Evolutionary conservation across 2,888 invertebrate genomes (phyloP).

Genomic region (Lypha dubia): DNA sequence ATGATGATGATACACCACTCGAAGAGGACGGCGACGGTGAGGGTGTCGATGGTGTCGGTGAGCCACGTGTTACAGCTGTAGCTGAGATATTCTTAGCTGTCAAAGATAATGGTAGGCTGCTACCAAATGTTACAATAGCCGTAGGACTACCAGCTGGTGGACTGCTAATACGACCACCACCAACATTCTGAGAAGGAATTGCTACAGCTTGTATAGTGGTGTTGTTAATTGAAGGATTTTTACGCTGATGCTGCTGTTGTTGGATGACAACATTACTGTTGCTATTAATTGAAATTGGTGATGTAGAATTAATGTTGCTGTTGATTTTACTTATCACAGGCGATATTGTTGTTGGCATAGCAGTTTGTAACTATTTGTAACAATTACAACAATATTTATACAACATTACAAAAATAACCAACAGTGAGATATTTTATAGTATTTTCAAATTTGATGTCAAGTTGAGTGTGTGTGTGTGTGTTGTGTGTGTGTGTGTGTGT

Average conservation of each 20-base stretch:
- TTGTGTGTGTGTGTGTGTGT: background rate
- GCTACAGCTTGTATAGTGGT: constrained; percentile 66
- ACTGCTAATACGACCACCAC: constrained; percentile 59
- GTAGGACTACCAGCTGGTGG: constrained; percentile 68
- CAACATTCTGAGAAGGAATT: constrained; percentile 49
- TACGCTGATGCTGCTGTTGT: constrained; percentile 67
- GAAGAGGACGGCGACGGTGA: constrained; percentile 82
- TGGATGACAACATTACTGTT: constrained; percentile 69
- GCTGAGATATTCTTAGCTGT: constrained; percentile 78
- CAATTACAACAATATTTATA: constrained; percentile 66
- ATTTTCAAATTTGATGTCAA: constrained; percentile 15
- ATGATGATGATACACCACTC: constrained; percentile 82
- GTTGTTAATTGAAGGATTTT: constrained; percentile 61
- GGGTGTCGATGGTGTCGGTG: constrained; percentile 82
- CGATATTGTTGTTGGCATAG: constrained; percentile 81
- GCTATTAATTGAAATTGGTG: constrained; percentile 64
- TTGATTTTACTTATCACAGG: constrained; percentile 82
- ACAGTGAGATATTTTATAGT: constrained; percentile 3
- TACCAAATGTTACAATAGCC: constrained; percentile 65
- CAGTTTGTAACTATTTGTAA: constrained; percentile 78
- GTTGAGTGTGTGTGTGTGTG: background rate
- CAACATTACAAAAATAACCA: constrained; percentile 60
- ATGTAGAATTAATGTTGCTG: constrained; percentile 71
- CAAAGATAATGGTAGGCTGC: constrained; percentile 77
- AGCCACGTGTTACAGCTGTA: constrained; percentile 79